These are phyloP conservation scores for Cossypha polioptera DNA, from an alignment of 2,797 vertebrate species.

Conservation along the genomic window DNA sequence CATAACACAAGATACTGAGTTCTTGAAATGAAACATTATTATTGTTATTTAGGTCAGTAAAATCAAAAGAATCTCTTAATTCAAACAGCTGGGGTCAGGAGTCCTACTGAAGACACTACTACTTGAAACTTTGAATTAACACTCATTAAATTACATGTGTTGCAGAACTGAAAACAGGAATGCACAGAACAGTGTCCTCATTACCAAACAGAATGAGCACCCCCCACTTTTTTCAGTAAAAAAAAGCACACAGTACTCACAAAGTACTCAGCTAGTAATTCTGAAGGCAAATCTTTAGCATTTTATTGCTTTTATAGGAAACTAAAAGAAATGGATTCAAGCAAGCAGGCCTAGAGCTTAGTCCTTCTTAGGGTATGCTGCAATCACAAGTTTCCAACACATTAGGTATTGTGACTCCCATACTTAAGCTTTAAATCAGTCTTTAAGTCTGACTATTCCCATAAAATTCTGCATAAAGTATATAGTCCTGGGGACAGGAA, in stretches of 20 bases:
- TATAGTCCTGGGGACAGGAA: background rate
- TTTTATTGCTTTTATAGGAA: background rate
- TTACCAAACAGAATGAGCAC: background rate
- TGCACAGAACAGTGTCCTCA: background rate
- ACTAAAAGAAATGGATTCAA: background rate
- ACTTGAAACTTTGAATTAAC: background rate
- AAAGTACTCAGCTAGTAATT: background rate
- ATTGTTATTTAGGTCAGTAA: background rate
- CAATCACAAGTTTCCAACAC: background rate
- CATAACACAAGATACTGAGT: background rate
- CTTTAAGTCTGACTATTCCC: background rate
- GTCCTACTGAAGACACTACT: background rate
- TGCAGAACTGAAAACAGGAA: background rate
- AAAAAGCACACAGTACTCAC: background rate
- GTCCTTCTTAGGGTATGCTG: background rate
- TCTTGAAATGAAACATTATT: background rate
- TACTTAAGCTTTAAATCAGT: background rate
- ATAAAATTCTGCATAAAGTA: background rate
- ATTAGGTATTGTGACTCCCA: fast-evolving
- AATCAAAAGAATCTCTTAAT: background rate
- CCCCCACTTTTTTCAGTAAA: background rate
- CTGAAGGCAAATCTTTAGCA: background rate
- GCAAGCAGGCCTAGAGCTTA: background rate
- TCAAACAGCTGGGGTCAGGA: background rate
- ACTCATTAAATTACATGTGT: background rate